Percentiles rank a stretch among this genome's conserved stretches.
phyloP scores from a whole-genome alignment of 2,113 vertebrate species.

The Rhodinocichla rosea region DNA sequence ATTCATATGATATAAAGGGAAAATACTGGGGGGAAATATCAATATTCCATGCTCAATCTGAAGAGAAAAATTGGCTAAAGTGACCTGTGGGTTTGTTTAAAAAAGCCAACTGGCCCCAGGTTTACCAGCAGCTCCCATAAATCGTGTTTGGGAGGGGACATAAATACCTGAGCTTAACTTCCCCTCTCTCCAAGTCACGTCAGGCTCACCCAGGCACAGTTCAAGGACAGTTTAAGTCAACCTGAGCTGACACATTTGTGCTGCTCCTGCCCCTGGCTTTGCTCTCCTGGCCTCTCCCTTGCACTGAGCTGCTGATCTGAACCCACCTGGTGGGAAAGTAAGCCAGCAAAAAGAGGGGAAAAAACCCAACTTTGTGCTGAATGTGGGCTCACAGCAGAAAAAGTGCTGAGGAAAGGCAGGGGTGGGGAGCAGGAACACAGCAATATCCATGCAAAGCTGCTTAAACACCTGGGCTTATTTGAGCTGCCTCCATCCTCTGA shows the following conservation, averaged over 20 bases:
- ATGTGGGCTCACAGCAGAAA: rapidly evolving
- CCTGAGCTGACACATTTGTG: neutral
- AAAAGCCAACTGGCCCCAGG: neutral
- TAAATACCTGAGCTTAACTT: neutral
- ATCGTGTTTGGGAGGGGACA: neutral
- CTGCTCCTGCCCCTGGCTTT: neutral
- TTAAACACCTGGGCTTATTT: neutral
- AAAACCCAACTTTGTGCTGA: neutral
- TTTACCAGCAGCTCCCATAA: neutral
- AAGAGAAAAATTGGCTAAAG: neutral
- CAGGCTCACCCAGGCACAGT: neutral
- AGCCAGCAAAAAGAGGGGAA: neutral
- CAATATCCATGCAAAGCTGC: neutral
- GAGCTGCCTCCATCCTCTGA: neutral
- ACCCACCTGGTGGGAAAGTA: neutral
- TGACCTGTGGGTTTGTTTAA: neutral
- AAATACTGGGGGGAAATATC: neutral
- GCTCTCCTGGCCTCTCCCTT: neutral
- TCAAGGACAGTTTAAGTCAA: conserved; percentile 18
- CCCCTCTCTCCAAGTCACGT: neutral
- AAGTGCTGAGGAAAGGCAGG: neutral
- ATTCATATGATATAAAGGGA: neutral
- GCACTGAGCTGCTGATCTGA: neutral
- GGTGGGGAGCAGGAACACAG: neutral
- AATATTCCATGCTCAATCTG: neutral